A percentile compares a stretch with the other conserved stretches of the same genome.
These are phyloP conservation scores for Tachysurus fulvidraco DNA, from an alignment of 2,113 vertebrate genomes.

Conservation along the genomic window DNA sequence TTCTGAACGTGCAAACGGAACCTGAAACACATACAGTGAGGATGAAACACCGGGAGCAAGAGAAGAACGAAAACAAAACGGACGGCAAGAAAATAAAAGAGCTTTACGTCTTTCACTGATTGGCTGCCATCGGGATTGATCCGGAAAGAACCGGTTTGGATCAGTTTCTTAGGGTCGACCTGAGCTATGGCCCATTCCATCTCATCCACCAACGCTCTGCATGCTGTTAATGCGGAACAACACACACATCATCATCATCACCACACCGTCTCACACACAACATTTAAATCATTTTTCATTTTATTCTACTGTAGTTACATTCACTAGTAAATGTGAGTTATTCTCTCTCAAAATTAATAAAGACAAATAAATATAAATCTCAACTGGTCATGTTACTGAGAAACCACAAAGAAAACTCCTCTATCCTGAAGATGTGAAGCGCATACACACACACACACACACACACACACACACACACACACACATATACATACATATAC, in stretches of 20 bases:
- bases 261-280: background rate
- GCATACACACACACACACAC: too few relatives aligned
- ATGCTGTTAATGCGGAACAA: constrained; percentile 70
- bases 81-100: too few relatives aligned
- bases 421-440: too few relatives aligned
- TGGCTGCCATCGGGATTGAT: constrained; percentile 96
- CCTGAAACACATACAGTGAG: constrained; percentile 64
- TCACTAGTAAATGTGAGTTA: too few relatives aligned
- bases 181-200: constrained; percentile 93
- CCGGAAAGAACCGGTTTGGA: constrained; percentile 91
- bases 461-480: too few relatives aligned
- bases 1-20: constrained; percentile 89
- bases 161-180: constrained; percentile 90
- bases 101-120: constrained; percentile 73
- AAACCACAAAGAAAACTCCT: too few relatives aligned
- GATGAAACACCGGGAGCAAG: background rate
- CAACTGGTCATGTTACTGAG: too few relatives aligned
- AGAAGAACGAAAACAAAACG: background rate
- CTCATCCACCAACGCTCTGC: constrained; percentile 93
- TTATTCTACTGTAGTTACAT: too few relatives aligned
- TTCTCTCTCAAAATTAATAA: background rate
- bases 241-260: background rate
- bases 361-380: background rate
- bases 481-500: too few relatives aligned
- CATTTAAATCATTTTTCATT: too few relatives aligned